These are phyloP conservation scores for Cathartes aura DNA, from an alignment of 2,113 vertebrate genomes.

Conservation along the genomic window DNA sequence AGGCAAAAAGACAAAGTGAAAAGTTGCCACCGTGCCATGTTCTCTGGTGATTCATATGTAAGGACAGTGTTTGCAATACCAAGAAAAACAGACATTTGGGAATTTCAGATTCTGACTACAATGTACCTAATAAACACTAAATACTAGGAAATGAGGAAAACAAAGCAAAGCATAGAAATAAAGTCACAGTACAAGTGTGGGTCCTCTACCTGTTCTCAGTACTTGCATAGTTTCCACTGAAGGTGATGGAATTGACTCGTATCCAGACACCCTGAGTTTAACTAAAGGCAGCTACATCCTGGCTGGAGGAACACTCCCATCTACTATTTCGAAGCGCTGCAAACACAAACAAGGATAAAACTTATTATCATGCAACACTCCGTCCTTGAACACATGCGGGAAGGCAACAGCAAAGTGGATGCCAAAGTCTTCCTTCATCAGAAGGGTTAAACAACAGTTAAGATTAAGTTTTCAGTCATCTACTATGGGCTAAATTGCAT, in stretches of 20 bases:
- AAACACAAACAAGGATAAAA: background rate
- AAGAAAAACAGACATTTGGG: background rate
- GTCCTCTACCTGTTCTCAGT: background rate
- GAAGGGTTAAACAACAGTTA: background rate
- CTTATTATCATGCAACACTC: background rate
- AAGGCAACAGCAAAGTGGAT: background rate
- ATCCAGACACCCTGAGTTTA: background rate
- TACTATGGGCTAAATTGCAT: background rate
- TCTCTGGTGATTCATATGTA: background rate
- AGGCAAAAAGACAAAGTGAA: background rate
- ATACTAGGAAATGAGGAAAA: background rate
- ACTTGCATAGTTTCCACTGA: background rate
- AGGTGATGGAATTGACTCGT: background rate
- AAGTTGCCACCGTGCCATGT: background rate
- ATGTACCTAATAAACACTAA: background rate
- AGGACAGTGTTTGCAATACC: background rate
- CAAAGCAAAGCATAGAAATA: background rate
- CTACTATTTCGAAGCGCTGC: background rate
- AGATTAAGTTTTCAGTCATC: slow-evolving; percentile 15
- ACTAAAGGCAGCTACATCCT: background rate
- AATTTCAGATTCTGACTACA: background rate
- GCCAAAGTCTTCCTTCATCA: background rate
- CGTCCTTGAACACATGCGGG: background rate
- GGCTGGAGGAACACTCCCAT: background rate
- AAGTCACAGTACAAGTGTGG: background rate